Evolutionary conservation across 2,888 invertebrate genomes (phyloP), one percentile per base, ranked within the genome.

Genomic region (Leucozona laternaria): DNA sequence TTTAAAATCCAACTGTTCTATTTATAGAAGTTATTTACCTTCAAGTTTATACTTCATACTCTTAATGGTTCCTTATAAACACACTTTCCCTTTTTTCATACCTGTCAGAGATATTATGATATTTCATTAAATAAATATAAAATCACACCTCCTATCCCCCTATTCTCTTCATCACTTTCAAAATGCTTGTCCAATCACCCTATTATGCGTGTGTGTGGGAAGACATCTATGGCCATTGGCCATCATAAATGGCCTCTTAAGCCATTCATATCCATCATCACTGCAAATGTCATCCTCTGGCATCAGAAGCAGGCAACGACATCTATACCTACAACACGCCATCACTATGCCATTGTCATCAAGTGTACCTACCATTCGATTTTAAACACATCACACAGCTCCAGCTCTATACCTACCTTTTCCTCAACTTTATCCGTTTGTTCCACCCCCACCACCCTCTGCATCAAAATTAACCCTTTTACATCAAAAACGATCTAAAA

Each of bases 401-500:
- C 15, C 37, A 15, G 2, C 10, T 10, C 34, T 8, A 34, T 10
- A 34, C 2, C 2, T 13, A 37, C 55, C 55, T 28, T n/a, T 28
- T 31, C 28, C 28, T 13, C 13, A 53, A 53, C 22, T 53, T 13
- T 17, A 20, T 20, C 53, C 31, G 15, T n/a, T 28, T 43, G 20
- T 37, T 20, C n/a, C 10, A 2, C 8, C 10, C 13, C 55, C 60
- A 78, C 48, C 77, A 45, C 43, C 48, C 60, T 37, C 68, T 45
- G 28, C 62, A 70, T 78, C 68, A 68, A 86, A 86, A 86, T 86
- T 86, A 86, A 86, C 86, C 86, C 86, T 86, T 86, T 86, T 82
- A 82, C 82, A 86, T 86, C 78, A 71, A 86, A 86, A 86, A 78
- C 81, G 78, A 86, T 86, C 82, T 86, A 86, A 86, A 86, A 82